phyloP scores from a whole-genome alignment of 2,797 vertebrate species.

The Petrocephalus sullivani region DNA sequence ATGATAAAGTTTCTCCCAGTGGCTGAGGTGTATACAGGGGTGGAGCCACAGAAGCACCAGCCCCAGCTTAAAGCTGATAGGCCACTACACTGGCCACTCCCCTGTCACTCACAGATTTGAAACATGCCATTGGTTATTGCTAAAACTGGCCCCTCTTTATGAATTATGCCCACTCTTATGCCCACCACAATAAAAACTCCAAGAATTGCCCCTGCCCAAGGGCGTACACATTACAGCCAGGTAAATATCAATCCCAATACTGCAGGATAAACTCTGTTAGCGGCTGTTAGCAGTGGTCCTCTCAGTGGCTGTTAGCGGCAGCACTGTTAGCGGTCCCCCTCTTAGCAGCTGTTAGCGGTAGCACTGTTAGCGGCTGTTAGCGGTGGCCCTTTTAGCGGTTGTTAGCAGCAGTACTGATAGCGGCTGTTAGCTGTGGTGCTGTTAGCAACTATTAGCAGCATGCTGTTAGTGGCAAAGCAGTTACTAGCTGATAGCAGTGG shows the following conservation, averaged over 20 bases:
- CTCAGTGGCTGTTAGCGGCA: not conserved
- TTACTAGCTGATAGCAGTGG: not conserved
- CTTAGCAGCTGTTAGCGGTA: too few relatives aligned
- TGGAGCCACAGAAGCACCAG: not conserved
- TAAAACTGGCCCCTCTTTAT: not conserved
- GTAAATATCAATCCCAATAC: not conserved
- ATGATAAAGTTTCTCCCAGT: not conserved
- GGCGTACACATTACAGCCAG: not conserved
- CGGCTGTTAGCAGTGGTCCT: not conserved
- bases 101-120: not conserved
- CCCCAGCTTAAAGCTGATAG: not conserved
- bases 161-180: not conserved
- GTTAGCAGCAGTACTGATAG: too few relatives aligned
- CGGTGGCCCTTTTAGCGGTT: not conserved
- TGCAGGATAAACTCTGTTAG: not conserved
- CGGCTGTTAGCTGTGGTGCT: not conserved
- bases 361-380: not conserved
- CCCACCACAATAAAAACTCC: not conserved
- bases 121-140: not conserved
- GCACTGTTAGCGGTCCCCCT: not conserved
- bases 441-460: not conserved
- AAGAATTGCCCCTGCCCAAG: not conserved
- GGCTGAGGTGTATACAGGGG: not conserved
- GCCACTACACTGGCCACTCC: not conserved
- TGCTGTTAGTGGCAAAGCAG: not conserved